Percentiles rank a stretch among this genome's conserved stretches.
Conservation (phyloP, 2,888 invertebrate genomes). For the Isotomurus palustris region DNA sequence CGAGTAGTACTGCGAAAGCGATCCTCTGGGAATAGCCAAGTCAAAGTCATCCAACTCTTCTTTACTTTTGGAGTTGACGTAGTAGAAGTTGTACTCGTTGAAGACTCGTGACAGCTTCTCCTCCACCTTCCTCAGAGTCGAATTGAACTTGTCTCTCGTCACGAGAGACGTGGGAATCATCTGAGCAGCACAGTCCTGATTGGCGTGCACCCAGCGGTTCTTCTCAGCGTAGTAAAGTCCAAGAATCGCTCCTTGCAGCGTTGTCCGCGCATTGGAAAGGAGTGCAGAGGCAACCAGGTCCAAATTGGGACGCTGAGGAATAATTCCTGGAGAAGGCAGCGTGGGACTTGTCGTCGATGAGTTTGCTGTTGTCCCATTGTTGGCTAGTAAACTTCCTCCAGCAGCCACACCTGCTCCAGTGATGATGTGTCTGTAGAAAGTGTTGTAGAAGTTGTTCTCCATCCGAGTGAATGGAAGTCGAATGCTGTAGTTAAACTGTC, state of each 20-base stretch:
- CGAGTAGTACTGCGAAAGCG: slow-evolving; percentile 33
- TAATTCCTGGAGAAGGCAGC: not conserved
- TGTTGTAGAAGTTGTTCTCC: slow-evolving; percentile 42
- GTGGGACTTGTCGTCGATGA: not conserved
- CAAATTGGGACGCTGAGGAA: not conserved
- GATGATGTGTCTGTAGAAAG: slow-evolving; percentile 20
- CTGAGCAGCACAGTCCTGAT: slow-evolving; percentile 19
- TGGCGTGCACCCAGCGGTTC: slow-evolving; percentile 40
- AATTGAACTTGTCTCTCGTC: slow-evolving; percentile 18
- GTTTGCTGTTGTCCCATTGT: not conserved
- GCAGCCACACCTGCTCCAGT: not conserved
- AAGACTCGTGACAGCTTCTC: not conserved
- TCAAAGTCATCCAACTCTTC: slow-evolving; percentile 9
- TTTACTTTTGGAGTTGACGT: too few species aligned
- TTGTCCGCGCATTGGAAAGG: slow-evolving; percentile 37
- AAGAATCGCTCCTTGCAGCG: slow-evolving; percentile 32
- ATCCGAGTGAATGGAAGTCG: slow-evolving; percentile 38
- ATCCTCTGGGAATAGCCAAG: slow-evolving; percentile 17
- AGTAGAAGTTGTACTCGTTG: not conserved
- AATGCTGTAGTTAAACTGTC: slow-evolving; percentile 19
- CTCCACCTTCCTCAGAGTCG: slow-evolving; percentile 1
- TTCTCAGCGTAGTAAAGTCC: slow-evolving; percentile 41
- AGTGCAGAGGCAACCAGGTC: slow-evolving; percentile 25
- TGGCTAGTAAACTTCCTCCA: too few species aligned
- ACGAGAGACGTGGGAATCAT: slow-evolving; percentile 33